Base-by-base conservation (phyloP, 2,797 vertebrate genomes). In the Microctenopoma lineatum region DNA sequence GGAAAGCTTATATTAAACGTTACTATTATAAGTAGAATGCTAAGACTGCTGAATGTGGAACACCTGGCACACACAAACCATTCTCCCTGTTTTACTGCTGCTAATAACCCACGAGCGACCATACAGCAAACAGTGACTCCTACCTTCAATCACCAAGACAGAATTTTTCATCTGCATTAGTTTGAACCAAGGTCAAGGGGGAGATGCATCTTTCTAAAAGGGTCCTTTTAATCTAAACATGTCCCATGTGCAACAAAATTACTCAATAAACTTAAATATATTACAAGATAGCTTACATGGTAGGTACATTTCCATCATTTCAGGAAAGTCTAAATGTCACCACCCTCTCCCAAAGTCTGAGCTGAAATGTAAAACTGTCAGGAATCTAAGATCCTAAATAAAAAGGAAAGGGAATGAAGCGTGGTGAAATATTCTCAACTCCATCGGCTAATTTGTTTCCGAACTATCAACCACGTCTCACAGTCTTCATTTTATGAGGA, bases 61-160 rank as follows among this genome's bases (percentile, higher is more conserved):
- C 84, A 91, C 89, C 90, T 91, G 87, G 82, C 84, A 73, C 47
- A 46, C 70, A 64, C 76, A 53, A 62, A 18, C 65, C 39, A 39
- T 68, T 65, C 57, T 72, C 47, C 41, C 55, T 67, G 76, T 53
- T 73, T 53, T 70, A 83, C 63, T 7, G 9, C 10, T 9, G 41
- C 38, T 39, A 26, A 52, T 45, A 25, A 59, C 32, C 36, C 4
- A 7, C 1, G 39, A 45, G 44, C 59, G 38, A 55, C 27, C 4
- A 12, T 71, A 68, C 29, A 78, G 18, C 36, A 7, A 69, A 66
- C 46, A 41, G 5, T 1, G 54, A n/a, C 5, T 18, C 12, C 41
- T 65, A 58, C 29, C 34, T 64, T 83, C 36, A 75, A 53, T 42
- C 46, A 50, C 2, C 45, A 11, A 42, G 41, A 64, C 66, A 60